A percentile compares a stretch with the other conserved stretches of the same genome.
These are phyloP conservation scores for Lobophora halterata DNA, from an alignment of 2,888 invertebrate species.

Conservation along the genomic window DNA sequence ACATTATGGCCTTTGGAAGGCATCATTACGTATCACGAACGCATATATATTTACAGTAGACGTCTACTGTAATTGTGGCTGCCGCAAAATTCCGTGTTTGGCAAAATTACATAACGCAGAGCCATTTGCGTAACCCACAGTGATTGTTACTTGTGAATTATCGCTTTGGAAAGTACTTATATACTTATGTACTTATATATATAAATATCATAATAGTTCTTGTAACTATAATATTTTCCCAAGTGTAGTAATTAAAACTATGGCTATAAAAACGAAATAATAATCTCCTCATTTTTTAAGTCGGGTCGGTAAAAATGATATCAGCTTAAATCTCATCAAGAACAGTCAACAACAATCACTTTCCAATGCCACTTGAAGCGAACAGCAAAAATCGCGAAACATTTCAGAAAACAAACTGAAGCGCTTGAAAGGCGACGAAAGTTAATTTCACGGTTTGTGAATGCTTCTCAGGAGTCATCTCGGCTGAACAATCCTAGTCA, in stretches of 20 bases:
- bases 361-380: constrained; percentile 49
- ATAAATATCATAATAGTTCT: too few relatives aligned
- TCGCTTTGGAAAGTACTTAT: too few relatives aligned
- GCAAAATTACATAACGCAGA: constrained; percentile 46
- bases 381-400: constrained; percentile 54
- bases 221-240: too few relatives aligned
- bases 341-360: constrained; percentile 41
- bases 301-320: too few relatives aligned
- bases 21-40: constrained; percentile 33
- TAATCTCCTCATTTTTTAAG: too few relatives aligned
- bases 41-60: too few relatives aligned
- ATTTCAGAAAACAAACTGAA: constrained; percentile 65
- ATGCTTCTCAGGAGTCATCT: constrained; percentile 72
- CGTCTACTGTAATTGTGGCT: constrained; percentile 44
- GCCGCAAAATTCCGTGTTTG: constrained; percentile 50
- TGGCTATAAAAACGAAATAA: too few relatives aligned
- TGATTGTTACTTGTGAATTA: constrained; percentile 41
- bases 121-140: constrained; percentile 37
- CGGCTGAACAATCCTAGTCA: constrained; percentile 70
- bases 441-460: constrained; percentile 78
- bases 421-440: constrained; percentile 65
- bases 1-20: constrained; percentile 30
- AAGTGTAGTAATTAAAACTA: too few relatives aligned
- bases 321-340: constrained; percentile 25
- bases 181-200: too few relatives aligned